phyloP scores from a whole-genome alignment of 2,888 invertebrate genomes.

The Trissoscelio sp. region DNA sequence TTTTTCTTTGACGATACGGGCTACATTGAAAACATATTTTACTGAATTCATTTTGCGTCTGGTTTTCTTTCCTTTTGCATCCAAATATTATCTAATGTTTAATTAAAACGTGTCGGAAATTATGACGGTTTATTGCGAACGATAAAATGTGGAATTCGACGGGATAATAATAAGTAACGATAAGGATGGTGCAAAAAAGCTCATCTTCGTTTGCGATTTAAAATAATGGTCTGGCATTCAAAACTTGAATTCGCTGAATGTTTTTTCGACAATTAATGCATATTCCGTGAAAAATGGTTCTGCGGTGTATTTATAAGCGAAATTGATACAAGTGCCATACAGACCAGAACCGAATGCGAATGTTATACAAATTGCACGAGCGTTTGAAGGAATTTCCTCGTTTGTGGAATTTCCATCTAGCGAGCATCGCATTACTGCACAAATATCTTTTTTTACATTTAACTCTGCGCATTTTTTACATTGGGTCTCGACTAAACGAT shows the following conservation, averaged over 20 bases:
- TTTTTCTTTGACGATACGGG: slow-evolving; percentile 17
- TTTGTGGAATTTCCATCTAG: neutral
- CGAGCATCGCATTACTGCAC: slow-evolving; percentile 7
- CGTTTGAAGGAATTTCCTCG: neutral
- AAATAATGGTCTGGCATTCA: neutral
- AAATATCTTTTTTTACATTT: slow-evolving; percentile 1
- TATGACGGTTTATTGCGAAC: slow-evolving; percentile 39
- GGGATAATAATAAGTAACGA: slow-evolving; percentile 30
- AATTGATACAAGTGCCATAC: slow-evolving; percentile 20
- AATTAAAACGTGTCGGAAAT: slow-evolving; percentile 58
- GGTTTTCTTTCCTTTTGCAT: slow-evolving; percentile 10
- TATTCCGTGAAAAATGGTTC: neutral
- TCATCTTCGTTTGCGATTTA: neutral
- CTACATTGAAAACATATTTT: slow-evolving; percentile 27
- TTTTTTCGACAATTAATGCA: neutral
- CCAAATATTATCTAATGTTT: slow-evolving; percentile 38
- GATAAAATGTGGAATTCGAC: slow-evolving; percentile 35
- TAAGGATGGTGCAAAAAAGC: neutral
- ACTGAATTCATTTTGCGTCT: slow-evolving; percentile 14
- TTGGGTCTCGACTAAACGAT: neutral
- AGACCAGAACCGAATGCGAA: neutral
- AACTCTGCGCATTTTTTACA: slow-evolving; percentile 2
- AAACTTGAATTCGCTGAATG: no score
- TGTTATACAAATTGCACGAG: slow-evolving; percentile 2
- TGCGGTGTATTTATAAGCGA: slow-evolving; percentile 6